A percentile compares a stretch with the other conserved stretches of the same genome.
Evolutionary conservation across 2,888 invertebrate genomes (phyloP).

Genomic region (Calephelis perditalis): DNA sequence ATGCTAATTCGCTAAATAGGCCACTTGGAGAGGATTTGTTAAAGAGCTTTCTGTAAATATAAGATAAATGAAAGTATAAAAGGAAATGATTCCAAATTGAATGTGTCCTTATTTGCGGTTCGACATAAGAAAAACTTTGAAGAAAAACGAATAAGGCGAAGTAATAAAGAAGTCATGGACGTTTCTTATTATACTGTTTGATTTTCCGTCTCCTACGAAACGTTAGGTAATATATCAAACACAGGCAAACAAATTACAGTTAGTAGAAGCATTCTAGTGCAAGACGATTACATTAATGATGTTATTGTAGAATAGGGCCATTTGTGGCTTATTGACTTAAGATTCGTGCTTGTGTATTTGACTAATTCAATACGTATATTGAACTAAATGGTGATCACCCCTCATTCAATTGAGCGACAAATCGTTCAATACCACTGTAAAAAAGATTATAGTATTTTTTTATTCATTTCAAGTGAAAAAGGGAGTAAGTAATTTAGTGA

Average conservation of each 20-base stretch:
- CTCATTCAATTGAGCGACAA: neutral
- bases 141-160: conserved; percentile 53
- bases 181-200: conserved; percentile 61
- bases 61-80: conserved; percentile 52
- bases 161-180: conserved; percentile 67
- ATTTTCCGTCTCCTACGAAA: conserved; percentile 45
- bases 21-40: conserved; percentile 45
- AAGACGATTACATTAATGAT: conserved; percentile 56
- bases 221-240: conserved; percentile 39
- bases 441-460: too few relatives aligned
- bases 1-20: conserved; percentile 56
- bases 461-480: too few relatives aligned
- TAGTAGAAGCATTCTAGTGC: conserved; percentile 37
- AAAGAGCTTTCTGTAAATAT: conserved; percentile 43
- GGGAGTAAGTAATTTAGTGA: too few relatives aligned
- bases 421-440: too few relatives aligned
- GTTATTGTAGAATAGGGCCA: conserved; percentile 45
- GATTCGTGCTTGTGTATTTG: conserved; percentile 14
- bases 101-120: conserved; percentile 56
- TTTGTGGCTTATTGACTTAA: conserved; percentile 25
- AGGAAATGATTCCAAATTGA: conserved; percentile 65
- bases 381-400: neutral
- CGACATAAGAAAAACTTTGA: conserved; percentile 40
- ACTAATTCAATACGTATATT: conserved; percentile 14
- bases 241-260: conserved; percentile 41